Evolutionary conservation across 2,797 vertebrate genomes (phyloP).

Genomic region (Streptopelia turtur): DNA sequence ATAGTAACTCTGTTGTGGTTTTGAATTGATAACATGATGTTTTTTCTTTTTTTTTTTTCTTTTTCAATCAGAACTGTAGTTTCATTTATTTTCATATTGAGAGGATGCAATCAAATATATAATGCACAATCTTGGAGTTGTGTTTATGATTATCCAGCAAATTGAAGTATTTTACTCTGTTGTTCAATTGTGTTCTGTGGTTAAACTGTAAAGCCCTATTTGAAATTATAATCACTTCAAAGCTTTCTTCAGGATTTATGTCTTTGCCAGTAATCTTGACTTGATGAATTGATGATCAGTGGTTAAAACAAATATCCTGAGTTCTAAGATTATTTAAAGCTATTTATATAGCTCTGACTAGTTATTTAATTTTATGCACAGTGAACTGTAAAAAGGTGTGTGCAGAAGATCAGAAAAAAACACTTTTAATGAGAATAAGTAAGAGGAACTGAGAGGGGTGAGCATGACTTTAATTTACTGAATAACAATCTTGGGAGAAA

Average conservation of each 20-base stretch:
- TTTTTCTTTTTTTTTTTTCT: not conserved
- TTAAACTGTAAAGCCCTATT: not conserved
- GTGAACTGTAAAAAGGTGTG: not conserved
- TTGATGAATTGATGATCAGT: conserved; percentile 13
- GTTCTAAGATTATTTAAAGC: not conserved
- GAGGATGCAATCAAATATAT: not conserved
- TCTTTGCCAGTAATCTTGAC: not conserved
- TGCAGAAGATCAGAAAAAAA: not conserved
- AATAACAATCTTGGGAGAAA: conserved; percentile 2
- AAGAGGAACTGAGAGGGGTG: not conserved
- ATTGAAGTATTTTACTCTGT: not conserved
- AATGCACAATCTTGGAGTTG: not conserved
- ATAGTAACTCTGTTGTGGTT: not conserved
- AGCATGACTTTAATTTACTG: conserved; percentile 35
- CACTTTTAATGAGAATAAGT: not conserved
- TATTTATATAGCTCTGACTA: not conserved
- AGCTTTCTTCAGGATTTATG: conserved; percentile 5
- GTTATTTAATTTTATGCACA: not conserved
- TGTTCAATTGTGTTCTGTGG: not conserved
- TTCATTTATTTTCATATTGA: not conserved
- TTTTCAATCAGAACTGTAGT: not conserved
- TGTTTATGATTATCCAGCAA: not conserved
- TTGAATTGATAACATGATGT: not conserved
- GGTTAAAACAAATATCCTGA: conserved; percentile 24
- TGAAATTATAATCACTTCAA: not conserved